Evolutionary conservation across 2,888 invertebrate genomes (phyloP).

Genomic region (Phytoseiulus persimilis): DNA sequence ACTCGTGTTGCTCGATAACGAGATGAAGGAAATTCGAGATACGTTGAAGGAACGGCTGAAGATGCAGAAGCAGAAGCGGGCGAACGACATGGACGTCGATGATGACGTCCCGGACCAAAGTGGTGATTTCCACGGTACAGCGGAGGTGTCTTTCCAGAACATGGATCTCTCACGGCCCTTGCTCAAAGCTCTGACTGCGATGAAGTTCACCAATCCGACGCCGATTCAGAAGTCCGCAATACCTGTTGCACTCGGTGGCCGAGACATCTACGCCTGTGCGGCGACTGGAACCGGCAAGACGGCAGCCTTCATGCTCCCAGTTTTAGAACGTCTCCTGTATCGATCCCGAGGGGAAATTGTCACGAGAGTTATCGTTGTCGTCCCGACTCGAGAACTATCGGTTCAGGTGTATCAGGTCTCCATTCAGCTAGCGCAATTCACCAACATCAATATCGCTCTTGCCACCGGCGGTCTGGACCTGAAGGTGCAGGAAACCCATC

Average conservation of each 20-base stretch:
- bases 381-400: slow-evolving; percentile 93
- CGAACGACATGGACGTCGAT: not conserved
- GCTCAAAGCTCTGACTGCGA: slow-evolving; percentile 75
- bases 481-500: slow-evolving; percentile 54
- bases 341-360: slow-evolving; percentile 63
- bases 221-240: slow-evolving; percentile 93
- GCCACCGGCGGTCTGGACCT: slow-evolving; percentile 57
- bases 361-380: slow-evolving; percentile 79
- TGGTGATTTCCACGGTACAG: slow-evolving; percentile 16
- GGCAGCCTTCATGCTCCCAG: slow-evolving; percentile 95
- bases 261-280: slow-evolving; percentile 95
- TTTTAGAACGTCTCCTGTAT: slow-evolving; percentile 81
- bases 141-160: slow-evolving; percentile 58
- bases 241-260: slow-evolving; percentile 80
- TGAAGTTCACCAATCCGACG: slow-evolving; percentile 87
- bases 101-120: slow-evolving; percentile 15
- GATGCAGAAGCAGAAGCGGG: slow-evolving; percentile 35
- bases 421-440: slow-evolving; percentile 78
- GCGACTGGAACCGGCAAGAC: slow-evolving; percentile 90
- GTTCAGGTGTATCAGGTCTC: slow-evolving; percentile 94
- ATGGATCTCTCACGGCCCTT: slow-evolving; percentile 93
- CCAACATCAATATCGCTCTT: slow-evolving; percentile 66
- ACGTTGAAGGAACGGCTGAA: slow-evolving; percentile 37
- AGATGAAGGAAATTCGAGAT: slow-evolving; percentile 40
- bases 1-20: slow-evolving; percentile 36